Evolutionary conservation across 1,140 invertebrate species (phyloP), one percentile per base, ranked within the genome.

Genomic region (Chironomus tepperi): DNA sequence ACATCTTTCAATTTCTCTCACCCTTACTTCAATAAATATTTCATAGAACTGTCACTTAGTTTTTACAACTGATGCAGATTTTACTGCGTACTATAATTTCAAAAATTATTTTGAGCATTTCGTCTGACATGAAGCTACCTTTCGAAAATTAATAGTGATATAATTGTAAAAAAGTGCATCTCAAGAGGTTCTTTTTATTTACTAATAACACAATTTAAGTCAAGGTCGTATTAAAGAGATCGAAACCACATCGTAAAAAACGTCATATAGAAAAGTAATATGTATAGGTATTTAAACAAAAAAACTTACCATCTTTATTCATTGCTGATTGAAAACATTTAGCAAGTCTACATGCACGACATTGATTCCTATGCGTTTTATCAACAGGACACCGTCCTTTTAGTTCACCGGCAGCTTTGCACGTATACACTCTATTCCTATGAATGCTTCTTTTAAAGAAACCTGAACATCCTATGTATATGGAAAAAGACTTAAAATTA

Each of bases 391-490:
- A 98, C 75, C 92, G 88, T 74, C 95, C 95, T 82, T 96, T 96
- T 80, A 94, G 85, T 77, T 95, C 92, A 12, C 94, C 95, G 74
- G 95, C 94, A 1, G 94, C 95, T 83, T 98, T 98, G 85, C 96
- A 98, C 15, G 95, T 97, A 85, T 98, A 98, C 76, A 95, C 92
- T 2, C 96, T 88, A 84, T 97, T 96, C 43, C 94, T 88, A 84
- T 98, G 96, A 78, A 98, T 98, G 81, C 95, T 97, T 75, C 96
- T 87, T 83, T 98, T 98, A 86, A 98, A 98, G 85, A 98, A 98
- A 73, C 96, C 96, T 2, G 96, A 98, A 84, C 96, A 97, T 76
- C 96, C 94, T 95, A 82, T 1, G 79, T 77, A 78, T 76, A 74
- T n/a, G n/a, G n/a, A 64, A 24, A 76, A 74, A 73, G 24, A 34